phyloP scores from a whole-genome alignment of 2,113 vertebrate species.

The Kryptolebias marmoratus region DNA sequence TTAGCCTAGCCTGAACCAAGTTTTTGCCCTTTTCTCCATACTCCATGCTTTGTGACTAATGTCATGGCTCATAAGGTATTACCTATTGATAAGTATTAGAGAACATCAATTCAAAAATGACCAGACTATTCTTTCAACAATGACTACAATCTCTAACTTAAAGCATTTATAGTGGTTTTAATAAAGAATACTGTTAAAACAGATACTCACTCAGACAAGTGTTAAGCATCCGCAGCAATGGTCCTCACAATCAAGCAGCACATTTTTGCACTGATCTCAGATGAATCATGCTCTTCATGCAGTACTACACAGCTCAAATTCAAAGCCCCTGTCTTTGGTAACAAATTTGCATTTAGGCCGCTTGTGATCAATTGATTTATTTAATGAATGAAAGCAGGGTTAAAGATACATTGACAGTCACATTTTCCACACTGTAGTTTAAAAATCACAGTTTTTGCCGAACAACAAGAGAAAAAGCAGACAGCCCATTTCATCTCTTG shows the following conservation, averaged over 20 bases:
- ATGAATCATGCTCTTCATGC: conserved; percentile 16
- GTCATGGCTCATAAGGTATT: no score
- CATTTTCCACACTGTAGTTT: conserved; percentile 61
- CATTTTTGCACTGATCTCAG: conserved; percentile 23
- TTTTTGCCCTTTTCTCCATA: no score
- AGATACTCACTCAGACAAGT: conserved; percentile 57
- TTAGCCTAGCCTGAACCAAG: no score
- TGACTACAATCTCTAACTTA: neutral
- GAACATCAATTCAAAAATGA: no score
- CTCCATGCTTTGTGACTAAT: no score
- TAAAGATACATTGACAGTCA: conserved; percentile 64
- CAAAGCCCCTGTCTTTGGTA: conserved; percentile 30
- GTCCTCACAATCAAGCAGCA: conserved; percentile 35
- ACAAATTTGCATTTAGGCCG: conserved; percentile 57
- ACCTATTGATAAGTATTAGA: no score
- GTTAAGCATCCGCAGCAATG: conserved; percentile 25
- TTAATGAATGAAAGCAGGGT: conserved; percentile 77
- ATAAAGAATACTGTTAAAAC: conserved; percentile 30
- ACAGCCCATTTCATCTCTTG: conserved; percentile 69
- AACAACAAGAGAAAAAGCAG: conserved; percentile 50
- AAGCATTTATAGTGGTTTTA: conserved; percentile 8
- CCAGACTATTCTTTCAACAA: no score
- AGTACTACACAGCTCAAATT: conserved; percentile 19
- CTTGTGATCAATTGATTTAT: conserved; percentile 78
- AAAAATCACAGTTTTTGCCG: conserved; percentile 49